These are phyloP conservation scores for Melanotaenia duboulayi DNA, from an alignment of 2,113 vertebrate genomes.

Conservation along the genomic window DNA sequence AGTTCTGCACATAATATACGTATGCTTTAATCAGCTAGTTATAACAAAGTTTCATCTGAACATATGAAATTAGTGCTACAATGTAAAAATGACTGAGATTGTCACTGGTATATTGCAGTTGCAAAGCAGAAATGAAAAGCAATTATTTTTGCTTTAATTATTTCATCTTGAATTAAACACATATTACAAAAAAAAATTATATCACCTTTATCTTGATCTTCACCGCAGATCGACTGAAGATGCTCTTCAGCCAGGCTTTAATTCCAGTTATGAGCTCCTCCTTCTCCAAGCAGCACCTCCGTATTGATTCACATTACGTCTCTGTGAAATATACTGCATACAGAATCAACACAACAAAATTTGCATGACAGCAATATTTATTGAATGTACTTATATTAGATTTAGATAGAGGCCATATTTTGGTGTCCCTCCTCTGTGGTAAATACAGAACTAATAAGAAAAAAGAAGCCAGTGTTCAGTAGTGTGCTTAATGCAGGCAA, in stretches of 20 bases:
- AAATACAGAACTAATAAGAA: slow-evolving; percentile 39
- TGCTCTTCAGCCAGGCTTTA: no score
- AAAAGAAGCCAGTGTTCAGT: slow-evolving; percentile 43
- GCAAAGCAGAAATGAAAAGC: background rate
- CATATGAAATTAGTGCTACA: no score
- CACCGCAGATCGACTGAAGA: no score
- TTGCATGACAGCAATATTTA: slow-evolving; percentile 16
- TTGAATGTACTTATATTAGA: slow-evolving; percentile 11
- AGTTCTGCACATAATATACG: no score
- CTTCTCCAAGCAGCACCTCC: background rate
- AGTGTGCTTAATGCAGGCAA: slow-evolving; percentile 52
- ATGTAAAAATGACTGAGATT: background rate
- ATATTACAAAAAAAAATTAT: no score
- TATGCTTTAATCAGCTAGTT: no score
- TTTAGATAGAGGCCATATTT: slow-evolving; percentile 22
- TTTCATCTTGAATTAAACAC: no score
- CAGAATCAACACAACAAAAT: slow-evolving; percentile 20
- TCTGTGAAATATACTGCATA: slow-evolving; percentile 1
- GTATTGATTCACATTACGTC: slow-evolving; percentile 5
- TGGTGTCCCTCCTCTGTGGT: slow-evolving; percentile 24
- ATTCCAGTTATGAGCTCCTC: no score
- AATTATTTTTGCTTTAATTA: no score
- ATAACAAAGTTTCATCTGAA: no score
- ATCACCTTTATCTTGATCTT: no score
- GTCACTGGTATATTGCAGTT: background rate